Conservation (phyloP, 2,113 vertebrate genomes). For the Cyphomyrus plagiostoma region DNA sequence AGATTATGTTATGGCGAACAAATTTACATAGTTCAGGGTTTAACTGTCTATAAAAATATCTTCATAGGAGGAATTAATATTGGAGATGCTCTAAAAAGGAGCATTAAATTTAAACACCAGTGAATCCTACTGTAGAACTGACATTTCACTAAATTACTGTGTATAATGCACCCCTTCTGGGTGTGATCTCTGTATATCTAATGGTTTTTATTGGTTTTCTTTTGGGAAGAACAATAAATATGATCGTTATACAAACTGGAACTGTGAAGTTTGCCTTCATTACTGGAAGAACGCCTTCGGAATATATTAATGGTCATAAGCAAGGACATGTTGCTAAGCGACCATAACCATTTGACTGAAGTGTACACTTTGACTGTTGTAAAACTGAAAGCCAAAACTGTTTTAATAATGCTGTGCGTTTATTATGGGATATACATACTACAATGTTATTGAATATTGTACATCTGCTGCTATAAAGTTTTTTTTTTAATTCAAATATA, state of each 20-base stretch:
- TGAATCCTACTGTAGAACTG: not conserved
- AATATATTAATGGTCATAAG: not conserved
- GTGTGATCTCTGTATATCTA: not conserved
- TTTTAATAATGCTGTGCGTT: not conserved
- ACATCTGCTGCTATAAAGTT: not conserved
- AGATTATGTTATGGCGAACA: not conserved
- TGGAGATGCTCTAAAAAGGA: not conserved
- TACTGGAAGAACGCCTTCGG: not conserved
- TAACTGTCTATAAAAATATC: not conserved
- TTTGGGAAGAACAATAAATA: not conserved
- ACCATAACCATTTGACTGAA: not conserved
- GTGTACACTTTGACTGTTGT: not conserved
- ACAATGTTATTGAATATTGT: not conserved
- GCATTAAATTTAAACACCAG: not conserved
- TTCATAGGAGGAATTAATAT: not conserved
- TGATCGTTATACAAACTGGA: not conserved
- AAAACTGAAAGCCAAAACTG: not conserved
- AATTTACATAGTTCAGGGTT: not conserved
- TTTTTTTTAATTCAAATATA: not conserved
- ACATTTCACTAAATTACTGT: not conserved
- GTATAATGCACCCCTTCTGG: not conserved
- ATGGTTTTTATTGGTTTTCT: not conserved
- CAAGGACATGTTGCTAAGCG: not conserved
- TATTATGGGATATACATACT: not conserved
- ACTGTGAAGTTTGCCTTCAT: not conserved